phyloP scores from a whole-genome alignment of 2,113 vertebrate genomes.

The Polypterus senegalus region DNA sequence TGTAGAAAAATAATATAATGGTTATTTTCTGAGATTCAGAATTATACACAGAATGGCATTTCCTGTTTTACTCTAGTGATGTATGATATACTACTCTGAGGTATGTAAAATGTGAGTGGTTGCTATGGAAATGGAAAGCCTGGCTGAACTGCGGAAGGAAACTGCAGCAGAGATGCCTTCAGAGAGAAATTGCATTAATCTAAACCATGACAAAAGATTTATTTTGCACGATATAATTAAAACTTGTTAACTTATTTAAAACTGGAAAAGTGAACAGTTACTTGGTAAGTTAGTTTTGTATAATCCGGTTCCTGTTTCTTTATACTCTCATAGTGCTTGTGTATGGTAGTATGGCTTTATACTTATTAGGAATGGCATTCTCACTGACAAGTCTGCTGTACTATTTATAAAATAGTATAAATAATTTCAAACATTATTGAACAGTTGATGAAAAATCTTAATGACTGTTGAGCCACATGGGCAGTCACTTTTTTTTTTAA shows the following conservation, averaged over 20 bases:
- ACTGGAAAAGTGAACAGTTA: too few relatives aligned
- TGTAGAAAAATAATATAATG: neutral
- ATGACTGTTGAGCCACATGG: too few relatives aligned
- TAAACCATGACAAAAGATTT: too few relatives aligned
- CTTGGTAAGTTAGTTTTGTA: too few relatives aligned
- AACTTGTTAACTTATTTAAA: too few relatives aligned
- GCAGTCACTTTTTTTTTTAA: too few relatives aligned
- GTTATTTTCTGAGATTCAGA: conserved; percentile 28
- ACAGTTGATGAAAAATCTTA: too few relatives aligned
- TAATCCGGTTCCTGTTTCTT: too few relatives aligned
- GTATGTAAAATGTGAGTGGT: conserved; percentile 41
- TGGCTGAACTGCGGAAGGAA: conserved; percentile 26
- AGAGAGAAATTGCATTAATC: conserved; percentile 13
- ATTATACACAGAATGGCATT: conserved; percentile 30
- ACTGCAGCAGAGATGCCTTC: conserved; percentile 15
- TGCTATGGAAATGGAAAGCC: conserved; percentile 47
- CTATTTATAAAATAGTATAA: conserved; percentile 2
- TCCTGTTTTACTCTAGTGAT: conserved; percentile 34
- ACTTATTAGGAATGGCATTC: too few relatives aligned
- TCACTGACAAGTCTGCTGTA: neutral
- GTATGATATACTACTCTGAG: conserved; percentile 30
- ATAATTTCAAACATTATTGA: neutral
- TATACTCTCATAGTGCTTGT: too few relatives aligned
- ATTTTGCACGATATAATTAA: too few relatives aligned
- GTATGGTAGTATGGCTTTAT: too few relatives aligned